phyloP scores from a whole-genome alignment of 2,113 vertebrate species.

The Prinia subflava region DNA sequence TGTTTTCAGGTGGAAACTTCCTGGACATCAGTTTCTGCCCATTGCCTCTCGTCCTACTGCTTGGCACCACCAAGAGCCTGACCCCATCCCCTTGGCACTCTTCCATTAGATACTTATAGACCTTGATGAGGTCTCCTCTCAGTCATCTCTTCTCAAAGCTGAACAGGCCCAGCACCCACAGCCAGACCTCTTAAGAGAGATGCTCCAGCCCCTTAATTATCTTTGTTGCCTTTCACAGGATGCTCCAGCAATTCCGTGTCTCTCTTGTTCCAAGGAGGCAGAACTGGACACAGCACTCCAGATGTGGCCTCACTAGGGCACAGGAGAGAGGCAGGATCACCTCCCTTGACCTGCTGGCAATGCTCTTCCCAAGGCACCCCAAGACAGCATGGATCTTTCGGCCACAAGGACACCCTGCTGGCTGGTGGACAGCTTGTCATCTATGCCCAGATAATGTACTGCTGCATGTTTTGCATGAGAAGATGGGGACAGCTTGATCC shows the following conservation, averaged over 20 bases:
- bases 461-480: background rate
- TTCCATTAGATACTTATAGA: background rate
- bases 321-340: background rate
- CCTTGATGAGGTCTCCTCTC: background rate
- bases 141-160: background rate
- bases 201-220: background rate
- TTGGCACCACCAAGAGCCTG: background rate
- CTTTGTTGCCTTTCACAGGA: background rate
- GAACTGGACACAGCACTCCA: background rate
- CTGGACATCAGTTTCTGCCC: background rate
- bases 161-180: background rate
- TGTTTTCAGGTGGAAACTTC: background rate
- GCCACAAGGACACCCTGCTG: background rate
- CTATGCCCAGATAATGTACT: background rate
- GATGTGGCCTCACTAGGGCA: background rate
- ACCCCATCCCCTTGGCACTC: background rate
- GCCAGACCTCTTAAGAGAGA: background rate
- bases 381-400: background rate
- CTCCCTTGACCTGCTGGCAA: background rate
- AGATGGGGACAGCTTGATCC: background rate
- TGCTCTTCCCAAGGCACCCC: background rate
- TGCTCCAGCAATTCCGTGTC: fast-evolving
- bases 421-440: background rate
- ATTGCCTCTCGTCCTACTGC: background rate
- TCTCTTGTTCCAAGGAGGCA: background rate